These are phyloP conservation scores for Podarcis siculus DNA, from an alignment of 2,797 vertebrate genomes.

Conservation along the genomic window DNA sequence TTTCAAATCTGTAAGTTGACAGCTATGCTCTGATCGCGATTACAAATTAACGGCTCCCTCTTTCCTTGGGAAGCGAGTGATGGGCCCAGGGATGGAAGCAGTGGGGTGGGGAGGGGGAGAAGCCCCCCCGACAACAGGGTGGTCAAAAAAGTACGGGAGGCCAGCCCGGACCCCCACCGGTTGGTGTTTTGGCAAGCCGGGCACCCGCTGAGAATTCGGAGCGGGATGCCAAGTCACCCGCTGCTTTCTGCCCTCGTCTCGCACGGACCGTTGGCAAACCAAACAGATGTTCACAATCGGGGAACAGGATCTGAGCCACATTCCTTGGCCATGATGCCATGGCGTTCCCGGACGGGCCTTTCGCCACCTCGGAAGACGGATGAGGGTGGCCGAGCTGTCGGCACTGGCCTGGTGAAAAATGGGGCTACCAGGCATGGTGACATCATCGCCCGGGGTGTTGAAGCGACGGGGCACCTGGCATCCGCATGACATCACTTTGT, in stretches of 20 bases:
- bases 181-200: neutral
- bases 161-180: neutral
- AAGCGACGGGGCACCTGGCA: neutral
- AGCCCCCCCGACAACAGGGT: neutral
- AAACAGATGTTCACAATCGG: slow-evolving; percentile 1
- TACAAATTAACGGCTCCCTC: too few species aligned
- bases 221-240: neutral
- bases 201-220: neutral
- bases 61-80: too few species aligned
- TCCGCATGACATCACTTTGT: neutral
- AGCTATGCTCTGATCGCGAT: too few species aligned
- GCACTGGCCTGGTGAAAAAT: neutral
- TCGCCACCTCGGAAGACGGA: neutral
- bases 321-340: slow-evolving; percentile 16
- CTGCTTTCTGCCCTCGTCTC: neutral
- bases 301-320: neutral
- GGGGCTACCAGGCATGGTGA: neutral
- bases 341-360: neutral
- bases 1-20: too few species aligned
- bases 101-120: too few species aligned
- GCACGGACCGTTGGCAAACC: neutral
- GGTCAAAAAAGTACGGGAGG: slow-evolving; percentile 2
- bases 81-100: too few species aligned
- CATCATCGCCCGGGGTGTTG: neutral
- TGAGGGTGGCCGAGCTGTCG: neutral